phyloP scores from a whole-genome alignment of 2,113 vertebrate species.

The Ptilonorhynchus violaceus region DNA sequence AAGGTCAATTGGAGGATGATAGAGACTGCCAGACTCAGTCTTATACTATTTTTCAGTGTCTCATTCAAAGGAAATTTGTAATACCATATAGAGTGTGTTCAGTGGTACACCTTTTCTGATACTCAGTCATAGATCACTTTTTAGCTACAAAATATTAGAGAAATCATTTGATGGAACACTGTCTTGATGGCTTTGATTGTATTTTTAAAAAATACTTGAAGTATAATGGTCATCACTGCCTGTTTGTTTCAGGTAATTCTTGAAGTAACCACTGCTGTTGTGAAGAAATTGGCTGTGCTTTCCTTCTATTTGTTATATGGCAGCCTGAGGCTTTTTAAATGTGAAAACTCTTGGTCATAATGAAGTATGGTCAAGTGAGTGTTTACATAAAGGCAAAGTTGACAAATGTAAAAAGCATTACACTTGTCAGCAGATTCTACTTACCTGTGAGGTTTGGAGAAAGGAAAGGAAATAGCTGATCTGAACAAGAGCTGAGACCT shows the following conservation, averaged over 20 bases:
- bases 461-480: background rate
- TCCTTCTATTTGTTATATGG: background rate
- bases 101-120: background rate
- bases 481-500: background rate
- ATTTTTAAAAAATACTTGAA: background rate
- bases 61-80: background rate
- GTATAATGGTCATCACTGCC: background rate
- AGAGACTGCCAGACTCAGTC: background rate
- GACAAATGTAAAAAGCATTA: background rate
- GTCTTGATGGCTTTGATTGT: background rate
- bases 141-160: background rate
- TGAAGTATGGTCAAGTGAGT: background rate
- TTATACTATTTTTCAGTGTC: background rate
- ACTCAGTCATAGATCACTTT: background rate
- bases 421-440: background rate
- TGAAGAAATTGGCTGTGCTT: background rate
- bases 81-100: background rate
- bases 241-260: background rate
- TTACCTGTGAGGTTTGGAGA: background rate
- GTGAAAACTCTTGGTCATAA: background rate
- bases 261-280: background rate
- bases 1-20: background rate
- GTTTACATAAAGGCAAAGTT: background rate
- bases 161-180: background rate
- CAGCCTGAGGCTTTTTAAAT: background rate